phyloP scores from a whole-genome alignment of 2,797 vertebrate genomes.

The Lepilemur septentrionalis region DNA sequence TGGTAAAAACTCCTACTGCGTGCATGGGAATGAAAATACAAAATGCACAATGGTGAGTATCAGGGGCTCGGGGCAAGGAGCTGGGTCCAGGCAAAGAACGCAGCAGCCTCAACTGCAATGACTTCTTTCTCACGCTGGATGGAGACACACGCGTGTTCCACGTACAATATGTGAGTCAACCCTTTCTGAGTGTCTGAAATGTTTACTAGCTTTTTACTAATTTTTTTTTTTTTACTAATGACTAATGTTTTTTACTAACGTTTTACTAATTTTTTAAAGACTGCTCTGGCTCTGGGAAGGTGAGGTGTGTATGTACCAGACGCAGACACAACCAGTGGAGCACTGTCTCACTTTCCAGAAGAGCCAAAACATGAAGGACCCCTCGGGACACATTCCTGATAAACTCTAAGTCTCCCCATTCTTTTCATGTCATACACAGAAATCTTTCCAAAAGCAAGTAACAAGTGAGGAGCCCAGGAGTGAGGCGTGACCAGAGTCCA shows the following conservation, averaged over 20 bases:
- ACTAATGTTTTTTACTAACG: too few relatives aligned
- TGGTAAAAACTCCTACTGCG: not conserved
- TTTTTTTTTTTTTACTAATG: not conserved
- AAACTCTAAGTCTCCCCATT: not conserved
- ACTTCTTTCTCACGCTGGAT: accelerated
- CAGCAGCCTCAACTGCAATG: accelerated
- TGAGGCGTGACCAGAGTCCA: too few relatives aligned
- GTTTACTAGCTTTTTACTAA: not conserved
- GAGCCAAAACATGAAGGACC: not conserved
- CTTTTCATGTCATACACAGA: not conserved
- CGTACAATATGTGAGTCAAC: not conserved
- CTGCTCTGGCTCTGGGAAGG: not conserved
- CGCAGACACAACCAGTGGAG: accelerated
- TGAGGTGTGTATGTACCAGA: accelerated
- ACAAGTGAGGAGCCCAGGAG: not conserved
- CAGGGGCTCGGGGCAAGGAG: accelerated
- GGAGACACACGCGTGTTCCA: accelerated
- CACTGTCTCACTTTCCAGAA: not conserved
- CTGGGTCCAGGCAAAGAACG: not conserved
- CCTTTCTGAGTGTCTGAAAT: not conserved
- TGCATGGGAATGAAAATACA: not conserved
- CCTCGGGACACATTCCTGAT: not conserved
- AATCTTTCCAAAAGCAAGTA: not conserved
- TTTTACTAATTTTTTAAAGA: not conserved
- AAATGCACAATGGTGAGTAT: accelerated